These are phyloP conservation scores for Falco novaeseelandiae DNA, from an alignment of 2,797 vertebrate species.

Conservation along the genomic window DNA sequence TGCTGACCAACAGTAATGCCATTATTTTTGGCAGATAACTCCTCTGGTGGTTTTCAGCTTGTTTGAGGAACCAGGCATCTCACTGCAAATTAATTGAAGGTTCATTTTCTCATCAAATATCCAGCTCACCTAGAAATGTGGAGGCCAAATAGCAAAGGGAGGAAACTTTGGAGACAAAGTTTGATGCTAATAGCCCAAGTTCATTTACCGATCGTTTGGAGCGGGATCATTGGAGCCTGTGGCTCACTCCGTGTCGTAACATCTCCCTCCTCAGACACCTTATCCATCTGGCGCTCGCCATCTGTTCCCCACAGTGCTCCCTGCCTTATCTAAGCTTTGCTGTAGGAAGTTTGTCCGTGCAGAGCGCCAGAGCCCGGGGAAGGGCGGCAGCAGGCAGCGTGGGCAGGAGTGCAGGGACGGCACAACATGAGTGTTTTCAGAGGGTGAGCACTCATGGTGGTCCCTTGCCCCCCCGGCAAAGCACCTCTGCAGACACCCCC, in stretches of 20 bases:
- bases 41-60: background rate
- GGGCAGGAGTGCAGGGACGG: background rate
- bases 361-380: background rate
- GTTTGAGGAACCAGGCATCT: background rate
- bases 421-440: background rate
- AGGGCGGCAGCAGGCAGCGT: background rate
- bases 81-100: background rate
- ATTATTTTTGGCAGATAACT: background rate
- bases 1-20: background rate
- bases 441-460: background rate
- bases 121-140: background rate
- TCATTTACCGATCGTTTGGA: constrained; percentile 34
- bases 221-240: background rate
- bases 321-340: background rate
- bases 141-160: background rate
- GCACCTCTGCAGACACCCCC: background rate
- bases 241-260: background rate
- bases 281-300: constrained; percentile 46
- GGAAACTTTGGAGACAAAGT: constrained; percentile 18
- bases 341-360: background rate
- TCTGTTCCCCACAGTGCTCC: constrained; percentile 17
- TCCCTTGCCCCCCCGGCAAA: background rate
- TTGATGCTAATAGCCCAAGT: constrained; percentile 11
- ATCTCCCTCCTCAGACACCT: constrained; percentile 12
- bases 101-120: background rate